Base-by-base conservation (phyloP, 1,140 invertebrate genomes). In the Zaprionus tsacasi region DNA sequence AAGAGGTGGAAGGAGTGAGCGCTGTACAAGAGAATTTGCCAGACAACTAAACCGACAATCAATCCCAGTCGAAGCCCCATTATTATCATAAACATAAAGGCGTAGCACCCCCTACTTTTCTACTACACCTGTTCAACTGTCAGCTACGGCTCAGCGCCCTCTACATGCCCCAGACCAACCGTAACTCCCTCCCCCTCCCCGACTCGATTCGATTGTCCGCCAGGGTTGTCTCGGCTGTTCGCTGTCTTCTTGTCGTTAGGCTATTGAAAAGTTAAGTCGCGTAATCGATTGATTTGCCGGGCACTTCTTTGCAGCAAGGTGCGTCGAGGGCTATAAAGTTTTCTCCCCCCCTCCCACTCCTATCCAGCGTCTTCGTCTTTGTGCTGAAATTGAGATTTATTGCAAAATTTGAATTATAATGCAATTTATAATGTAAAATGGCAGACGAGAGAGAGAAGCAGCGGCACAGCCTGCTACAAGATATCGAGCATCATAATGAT, bases 361-460 rank as follows among this genome's bases (percentile, higher is more conserved):
- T n/a, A 12, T 25, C 38, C 70, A 60, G 7, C 66, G 6, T 30
- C 27, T 30, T 61, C 75, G 48, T 63, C 73, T 91, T 88, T 91
- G 88, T 91, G 88, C 79, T 88, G 82, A 91, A 91, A 91, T 91
- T 91, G 88, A 91, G 88, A 91, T 91, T 91, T 91, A 91, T 91
- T 91, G 88, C 88, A 91, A 86, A 91, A 91, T 91, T 91, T 91
- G 88, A 91, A 91, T 91, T 91, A 91, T 91, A 91, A 91, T 91
- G 88, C 82, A 83, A 89, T 89, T 89, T 89, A 90, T 89, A 89
- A 89, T 85, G 88, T 81, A 90, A 81, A 89, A 90, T 85, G 86
- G 78, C 86, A 81, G 75, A 61, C 58, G 54, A 74, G 63, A 55
- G 38, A 21, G 21, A 21, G 54, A 56, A 66, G 54, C 69, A 52